Conservation (phyloP, 2,113 vertebrate species). For the Chauna torquata region DNA sequence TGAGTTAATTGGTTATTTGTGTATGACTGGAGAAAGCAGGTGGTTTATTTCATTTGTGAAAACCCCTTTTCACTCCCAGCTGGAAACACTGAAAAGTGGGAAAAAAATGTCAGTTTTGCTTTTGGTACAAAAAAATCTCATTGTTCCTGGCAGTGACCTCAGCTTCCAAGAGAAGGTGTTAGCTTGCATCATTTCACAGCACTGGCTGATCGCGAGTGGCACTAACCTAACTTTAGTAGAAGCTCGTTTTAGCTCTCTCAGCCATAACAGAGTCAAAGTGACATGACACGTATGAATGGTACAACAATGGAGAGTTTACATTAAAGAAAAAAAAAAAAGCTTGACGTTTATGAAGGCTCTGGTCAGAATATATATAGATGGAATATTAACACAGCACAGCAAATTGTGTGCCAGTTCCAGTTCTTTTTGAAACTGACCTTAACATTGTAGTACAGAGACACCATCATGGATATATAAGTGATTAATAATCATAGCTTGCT, state of each 20-base stretch:
- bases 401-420: not conserved
- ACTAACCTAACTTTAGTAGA: slow-evolving; percentile 18
- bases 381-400: not conserved
- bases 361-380: not conserved
- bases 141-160: slow-evolving; percentile 18
- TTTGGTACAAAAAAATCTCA: not conserved
- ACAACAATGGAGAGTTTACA: slow-evolving; percentile 2
- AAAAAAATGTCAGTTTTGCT: not conserved
- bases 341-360: not conserved
- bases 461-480: not conserved
- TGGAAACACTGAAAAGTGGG: not conserved
- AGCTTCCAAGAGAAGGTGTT: slow-evolving; percentile 6
- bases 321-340: not conserved
- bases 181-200: slow-evolving; percentile 2
- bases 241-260: not conserved
- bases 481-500: not conserved
- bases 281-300: not conserved
- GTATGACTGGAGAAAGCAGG: not conserved
- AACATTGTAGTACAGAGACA: not conserved
- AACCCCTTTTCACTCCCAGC: not conserved
- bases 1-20: not conserved
- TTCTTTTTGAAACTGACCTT: not conserved
- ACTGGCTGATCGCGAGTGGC: not conserved
- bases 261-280: slow-evolving; percentile 19
- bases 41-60: slow-evolving; percentile 35